Evolutionary conservation across 2,797 vertebrate species (phyloP).

Genomic region (Eulemur coronatus): DNA sequence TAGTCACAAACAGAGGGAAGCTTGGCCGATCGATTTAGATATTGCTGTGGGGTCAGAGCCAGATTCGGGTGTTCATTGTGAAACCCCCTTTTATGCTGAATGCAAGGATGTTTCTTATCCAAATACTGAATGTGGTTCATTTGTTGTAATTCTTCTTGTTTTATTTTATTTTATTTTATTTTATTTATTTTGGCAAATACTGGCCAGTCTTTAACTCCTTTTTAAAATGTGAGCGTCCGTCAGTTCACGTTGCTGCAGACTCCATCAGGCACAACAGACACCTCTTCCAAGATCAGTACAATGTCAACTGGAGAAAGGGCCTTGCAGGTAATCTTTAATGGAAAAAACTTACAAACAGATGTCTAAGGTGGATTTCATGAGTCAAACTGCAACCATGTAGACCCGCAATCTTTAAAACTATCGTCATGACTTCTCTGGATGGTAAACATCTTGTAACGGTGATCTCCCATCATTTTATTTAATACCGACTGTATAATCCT

Average conservation of each 20-base stretch:
- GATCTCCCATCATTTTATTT: neutral
- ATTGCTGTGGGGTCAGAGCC: too few species aligned
- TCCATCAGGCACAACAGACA: too few species aligned
- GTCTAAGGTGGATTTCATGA: neutral
- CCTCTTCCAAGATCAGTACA: neutral
- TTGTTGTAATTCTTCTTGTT: neutral
- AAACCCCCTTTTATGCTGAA: too few species aligned
- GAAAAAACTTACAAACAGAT: neutral
- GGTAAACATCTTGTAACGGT: too few species aligned
- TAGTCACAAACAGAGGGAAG: neutral
- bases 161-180: too few species aligned
- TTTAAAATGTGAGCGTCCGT: neutral
- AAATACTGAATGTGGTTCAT: neutral
- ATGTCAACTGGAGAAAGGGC: neutral
- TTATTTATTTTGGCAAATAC: too few species aligned
- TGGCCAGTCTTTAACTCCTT: neutral
- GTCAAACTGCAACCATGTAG: rapidly evolving
- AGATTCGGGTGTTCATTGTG: neutral
- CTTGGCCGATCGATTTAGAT: neutral
- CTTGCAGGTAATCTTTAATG: neutral
- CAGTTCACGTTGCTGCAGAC: neutral
- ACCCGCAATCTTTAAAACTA: neutral
- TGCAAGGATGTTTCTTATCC: neutral
- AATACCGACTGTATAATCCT: neutral
- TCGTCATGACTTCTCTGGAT: rapidly evolving